These are phyloP conservation scores for Anastatus disparis DNA, from an alignment of 1,140 invertebrate species.

Conservation along the genomic window DNA sequence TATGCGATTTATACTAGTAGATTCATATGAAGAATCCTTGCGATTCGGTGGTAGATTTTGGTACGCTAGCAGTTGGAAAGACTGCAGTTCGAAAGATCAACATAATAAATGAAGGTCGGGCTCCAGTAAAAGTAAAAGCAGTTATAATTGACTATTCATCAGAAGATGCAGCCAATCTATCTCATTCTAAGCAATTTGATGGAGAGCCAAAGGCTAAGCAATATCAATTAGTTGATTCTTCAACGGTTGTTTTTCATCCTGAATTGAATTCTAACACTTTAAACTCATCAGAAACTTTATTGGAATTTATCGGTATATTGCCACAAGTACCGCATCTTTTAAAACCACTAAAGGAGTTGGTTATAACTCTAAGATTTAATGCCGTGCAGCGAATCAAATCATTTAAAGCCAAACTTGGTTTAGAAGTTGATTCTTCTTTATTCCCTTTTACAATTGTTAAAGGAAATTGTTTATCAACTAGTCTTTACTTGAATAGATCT, in stretches of 20 bases:
- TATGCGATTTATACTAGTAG: conserved; percentile 46
- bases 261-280: background rate
- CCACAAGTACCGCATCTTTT: conserved; percentile 47
- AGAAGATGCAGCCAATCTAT: background rate
- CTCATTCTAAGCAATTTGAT: background rate
- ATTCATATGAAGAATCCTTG: conserved; percentile 54
- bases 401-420: conserved; percentile 51
- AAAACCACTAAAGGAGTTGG: conserved; percentile 46
- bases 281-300: no score
- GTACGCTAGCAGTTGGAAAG: conserved; percentile 50
- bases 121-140: conserved; percentile 49
- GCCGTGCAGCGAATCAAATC: conserved; percentile 47
- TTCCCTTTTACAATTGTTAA: conserved; percentile 55
- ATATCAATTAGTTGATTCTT: no score
- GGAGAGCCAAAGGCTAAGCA: no score
- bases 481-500: conserved; percentile 55
- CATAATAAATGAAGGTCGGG: conserved; percentile 58
- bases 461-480: conserved; percentile 53
- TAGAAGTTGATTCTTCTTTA: conserved; percentile 37
- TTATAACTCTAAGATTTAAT: conserved; percentile 54
- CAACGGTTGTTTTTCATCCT: background rate
- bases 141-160: background rate
- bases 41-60: conserved; percentile 61
- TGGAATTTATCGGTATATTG: conserved; percentile 46
- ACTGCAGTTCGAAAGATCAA: conserved; percentile 47